Conservation (phyloP, 2,888 invertebrate species). For the Dolomedes plantarius region DNA sequence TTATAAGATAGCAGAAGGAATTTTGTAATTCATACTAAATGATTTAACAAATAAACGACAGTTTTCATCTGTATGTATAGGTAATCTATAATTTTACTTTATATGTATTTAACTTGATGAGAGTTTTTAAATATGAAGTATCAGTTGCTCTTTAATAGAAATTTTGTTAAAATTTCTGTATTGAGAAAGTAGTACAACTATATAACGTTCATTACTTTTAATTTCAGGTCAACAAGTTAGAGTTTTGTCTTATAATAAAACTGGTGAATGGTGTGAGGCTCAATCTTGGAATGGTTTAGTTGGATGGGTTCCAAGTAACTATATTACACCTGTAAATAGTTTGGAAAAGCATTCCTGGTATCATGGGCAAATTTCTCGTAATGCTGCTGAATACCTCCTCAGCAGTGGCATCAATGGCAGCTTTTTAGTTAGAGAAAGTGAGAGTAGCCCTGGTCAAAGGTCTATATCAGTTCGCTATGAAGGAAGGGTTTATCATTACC, state of each 20-base stretch:
- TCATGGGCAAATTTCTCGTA: constrained; percentile 94
- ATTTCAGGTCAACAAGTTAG: constrained; percentile 93
- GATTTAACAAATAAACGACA: no score
- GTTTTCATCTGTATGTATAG: no score
- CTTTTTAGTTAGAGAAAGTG: constrained; percentile 97
- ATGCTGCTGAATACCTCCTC: constrained; percentile 97
- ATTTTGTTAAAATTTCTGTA: no score
- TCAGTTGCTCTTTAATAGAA: no score
- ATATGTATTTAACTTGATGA: no score
- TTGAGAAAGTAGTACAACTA: no score
- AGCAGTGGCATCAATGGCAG: constrained; percentile 99
- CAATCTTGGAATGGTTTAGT: constrained; percentile 92
- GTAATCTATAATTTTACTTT: no score
- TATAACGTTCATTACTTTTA: neutral
- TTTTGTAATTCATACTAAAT: no score
- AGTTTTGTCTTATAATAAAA: constrained; percentile 98
- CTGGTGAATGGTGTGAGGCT: constrained; percentile 99
- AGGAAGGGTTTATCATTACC: constrained; percentile 98
- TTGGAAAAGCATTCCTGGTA: constrained; percentile 99
- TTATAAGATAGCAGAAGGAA: no score
- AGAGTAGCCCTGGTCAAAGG: constrained; percentile 90
- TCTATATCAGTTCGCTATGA: constrained; percentile 94
- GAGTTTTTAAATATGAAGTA: no score
- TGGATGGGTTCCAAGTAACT: constrained; percentile 99
- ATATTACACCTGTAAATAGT: constrained; percentile 98